Evolutionary conservation across 1,140 invertebrate genomes (phyloP).

Genomic region (Archegozetes longisetosus): DNA sequence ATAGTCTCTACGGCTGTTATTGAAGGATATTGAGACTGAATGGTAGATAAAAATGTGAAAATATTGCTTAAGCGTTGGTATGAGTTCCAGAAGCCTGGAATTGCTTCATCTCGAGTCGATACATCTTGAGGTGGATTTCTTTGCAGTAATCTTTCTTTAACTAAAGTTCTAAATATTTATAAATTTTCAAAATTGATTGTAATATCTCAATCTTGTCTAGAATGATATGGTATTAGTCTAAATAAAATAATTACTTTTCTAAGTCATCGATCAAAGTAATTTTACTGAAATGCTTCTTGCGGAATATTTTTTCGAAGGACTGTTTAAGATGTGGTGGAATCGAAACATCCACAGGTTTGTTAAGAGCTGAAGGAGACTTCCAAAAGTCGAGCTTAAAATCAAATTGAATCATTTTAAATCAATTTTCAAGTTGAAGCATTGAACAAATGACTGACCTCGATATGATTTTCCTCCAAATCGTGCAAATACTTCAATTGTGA

Average conservation of each 20-base stretch:
- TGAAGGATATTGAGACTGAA: conserved; percentile 31
- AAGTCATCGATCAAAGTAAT: not conserved
- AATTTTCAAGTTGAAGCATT: too few relatives aligned
- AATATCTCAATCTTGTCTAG: too few relatives aligned
- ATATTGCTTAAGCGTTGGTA: conserved; percentile 27
- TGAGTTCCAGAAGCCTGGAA: too few relatives aligned
- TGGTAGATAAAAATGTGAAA: conserved; percentile 28
- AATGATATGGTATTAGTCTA: too few relatives aligned
- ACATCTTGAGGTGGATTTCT: not conserved
- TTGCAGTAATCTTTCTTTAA: not conserved
- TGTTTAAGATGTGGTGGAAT: conserved; percentile 44
- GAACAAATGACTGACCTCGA: not conserved
- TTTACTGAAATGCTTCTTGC: not conserved
- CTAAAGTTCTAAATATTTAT: not conserved
- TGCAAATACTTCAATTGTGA: not conserved
- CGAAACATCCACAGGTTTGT: conserved; percentile 48
- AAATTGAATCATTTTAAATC: not conserved
- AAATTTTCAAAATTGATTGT: too few relatives aligned
- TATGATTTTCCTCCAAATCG: not conserved
- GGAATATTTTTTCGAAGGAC: not conserved
- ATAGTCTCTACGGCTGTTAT: conserved; percentile 30
- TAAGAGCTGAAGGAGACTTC: conserved; percentile 33
- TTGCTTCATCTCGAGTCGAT: too few relatives aligned
- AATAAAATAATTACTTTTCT: not conserved
- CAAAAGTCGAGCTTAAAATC: conserved; percentile 33